Evolutionary conservation across 2,113 vertebrate species (phyloP).

Genomic region (Kobus ellipsiprymnus): DNA sequence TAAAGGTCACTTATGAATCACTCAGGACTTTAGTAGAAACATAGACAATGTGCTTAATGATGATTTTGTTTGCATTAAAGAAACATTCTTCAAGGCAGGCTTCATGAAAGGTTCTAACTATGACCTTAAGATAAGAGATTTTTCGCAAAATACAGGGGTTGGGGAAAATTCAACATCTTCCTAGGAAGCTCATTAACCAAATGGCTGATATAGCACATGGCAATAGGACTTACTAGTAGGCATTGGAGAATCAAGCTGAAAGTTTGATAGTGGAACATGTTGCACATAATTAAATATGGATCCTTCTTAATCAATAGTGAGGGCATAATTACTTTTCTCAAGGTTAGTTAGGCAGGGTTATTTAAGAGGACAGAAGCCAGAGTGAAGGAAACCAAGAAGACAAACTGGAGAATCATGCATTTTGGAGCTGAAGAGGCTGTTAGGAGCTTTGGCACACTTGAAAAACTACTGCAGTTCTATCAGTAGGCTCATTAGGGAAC

Average conservation of each 20-base stretch:
- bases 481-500: constrained; percentile 41
- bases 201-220: not conserved
- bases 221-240: not conserved
- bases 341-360: constrained; percentile 72
- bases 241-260: constrained; percentile 59
- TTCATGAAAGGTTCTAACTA: not conserved
- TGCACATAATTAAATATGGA: constrained; percentile 77
- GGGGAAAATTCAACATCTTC: constrained; percentile 29
- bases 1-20: constrained; percentile 24
- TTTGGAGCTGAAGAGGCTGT: constrained; percentile 32
- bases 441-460: constrained; percentile 34
- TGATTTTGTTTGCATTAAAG: constrained; percentile 9
- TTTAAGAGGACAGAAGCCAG: constrained; percentile 49
- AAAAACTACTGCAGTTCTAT: constrained; percentile 46
- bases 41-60: not conserved
- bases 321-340: constrained; percentile 72
- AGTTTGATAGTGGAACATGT: constrained; percentile 65
- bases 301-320: constrained; percentile 75
- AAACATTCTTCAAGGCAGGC: not conserved
- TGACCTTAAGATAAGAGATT: constrained; percentile 38
- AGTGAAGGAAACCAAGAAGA: constrained; percentile 54
- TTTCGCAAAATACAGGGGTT: constrained; percentile 11
- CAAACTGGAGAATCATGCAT: constrained; percentile 22
- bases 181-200: constrained; percentile 59
- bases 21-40: not conserved